These are phyloP conservation scores for Anarrhichthys ocellatus DNA, from an alignment of 2,113 vertebrate genomes.

Conservation along the genomic window DNA sequence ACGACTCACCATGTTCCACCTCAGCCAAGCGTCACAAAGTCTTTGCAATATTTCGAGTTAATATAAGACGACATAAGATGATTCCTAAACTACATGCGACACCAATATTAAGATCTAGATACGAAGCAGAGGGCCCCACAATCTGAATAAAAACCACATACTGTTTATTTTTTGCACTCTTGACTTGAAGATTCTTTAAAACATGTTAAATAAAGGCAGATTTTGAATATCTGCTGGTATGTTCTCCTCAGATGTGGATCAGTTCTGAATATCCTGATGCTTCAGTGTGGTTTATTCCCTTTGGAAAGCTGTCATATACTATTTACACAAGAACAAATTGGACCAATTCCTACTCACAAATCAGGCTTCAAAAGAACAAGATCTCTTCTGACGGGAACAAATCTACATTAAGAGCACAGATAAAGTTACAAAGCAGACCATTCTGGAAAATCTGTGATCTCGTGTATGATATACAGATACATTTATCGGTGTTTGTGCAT, in stretches of 20 bases:
- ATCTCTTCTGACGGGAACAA: constrained; percentile 25
- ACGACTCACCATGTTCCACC: neutral
- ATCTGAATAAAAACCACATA: neutral
- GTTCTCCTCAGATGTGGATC: neutral
- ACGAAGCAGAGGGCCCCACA: neutral
- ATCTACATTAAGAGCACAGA: neutral
- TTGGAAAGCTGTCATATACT: constrained; percentile 27
- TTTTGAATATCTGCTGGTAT: neutral
- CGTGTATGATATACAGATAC: constrained; percentile 23
- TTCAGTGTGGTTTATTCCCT: neutral
- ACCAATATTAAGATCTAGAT: neutral
- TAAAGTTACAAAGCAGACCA: constrained; percentile 7
- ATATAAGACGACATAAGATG: neutral
- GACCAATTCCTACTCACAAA: constrained; percentile 1
- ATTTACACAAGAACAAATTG: constrained; percentile 32
- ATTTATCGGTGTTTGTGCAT: constrained; percentile 34
- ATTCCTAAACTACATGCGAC: constrained; percentile 2
- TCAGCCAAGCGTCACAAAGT: neutral
- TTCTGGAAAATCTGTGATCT: neutral
- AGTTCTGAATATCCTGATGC: neutral
- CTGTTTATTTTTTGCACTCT: neutral
- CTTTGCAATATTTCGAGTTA: neutral
- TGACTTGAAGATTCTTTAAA: neutral
- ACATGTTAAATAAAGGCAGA: neutral
- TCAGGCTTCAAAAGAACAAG: neutral